Base-by-base conservation (phyloP, 2,888 invertebrate species). In the Cerastis leucographa region DNA sequence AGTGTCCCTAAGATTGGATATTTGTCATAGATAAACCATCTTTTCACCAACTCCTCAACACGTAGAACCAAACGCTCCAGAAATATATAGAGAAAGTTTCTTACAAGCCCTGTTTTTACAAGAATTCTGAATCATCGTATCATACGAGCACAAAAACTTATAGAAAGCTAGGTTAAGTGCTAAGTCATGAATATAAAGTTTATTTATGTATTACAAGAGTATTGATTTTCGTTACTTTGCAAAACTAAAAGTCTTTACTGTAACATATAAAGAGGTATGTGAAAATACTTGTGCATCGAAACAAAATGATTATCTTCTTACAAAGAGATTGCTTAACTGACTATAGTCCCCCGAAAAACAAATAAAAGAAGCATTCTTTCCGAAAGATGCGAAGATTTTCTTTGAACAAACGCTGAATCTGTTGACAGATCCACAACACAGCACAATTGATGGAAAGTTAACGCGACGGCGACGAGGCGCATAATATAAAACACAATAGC, bases 381-480 rank as follows among this genome's bases (percentile, higher is more conserved):
- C 74, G 71, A 85, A 89, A 86, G 87, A 78, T 81, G 85, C 71
- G 25, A 67, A 69, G 78, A 84, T 88, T 88, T 89, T 88, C 87
- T 89, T 85, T 88, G 85, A 89, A 88, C 82, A 89, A 92, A 89
- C 82, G 77, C 89, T 87, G 83, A 89, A 92, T 90, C 91, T 87
- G 90, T 89, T 90, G 90, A 91, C 90, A 91, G 80, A 87, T 88
- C 73, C 85, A 84, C 86, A 88, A 89, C 88, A 88, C 86, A 89
- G 86, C 86, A 93, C 91, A 93, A 93, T 93, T 90, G 92, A 91
- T 93, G 92, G 92, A 94, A 94, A 94, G 93, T 92, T 89, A 89
- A 89, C 88, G 90, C 84, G 74, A 74, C 88, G 61, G 83, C 90
- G 88, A 86, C 90, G 89, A 86, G 86, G 81, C 89, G 88, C 92